phyloP scores from a whole-genome alignment of 2,888 invertebrate genomes.

The Emmelina monodactyla region DNA sequence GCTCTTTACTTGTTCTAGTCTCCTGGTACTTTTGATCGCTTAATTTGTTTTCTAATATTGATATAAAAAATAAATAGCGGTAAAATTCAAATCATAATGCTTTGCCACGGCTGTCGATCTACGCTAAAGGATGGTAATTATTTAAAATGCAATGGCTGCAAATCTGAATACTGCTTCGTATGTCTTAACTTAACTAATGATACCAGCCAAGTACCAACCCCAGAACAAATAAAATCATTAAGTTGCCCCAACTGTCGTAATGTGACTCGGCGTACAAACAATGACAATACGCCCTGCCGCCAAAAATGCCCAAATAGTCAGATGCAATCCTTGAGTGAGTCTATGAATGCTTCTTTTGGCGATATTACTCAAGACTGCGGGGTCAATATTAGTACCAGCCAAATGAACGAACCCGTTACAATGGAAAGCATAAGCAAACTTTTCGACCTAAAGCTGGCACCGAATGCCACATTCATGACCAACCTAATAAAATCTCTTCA shows the following conservation, averaged over 20 bases:
- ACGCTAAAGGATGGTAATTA: not conserved
- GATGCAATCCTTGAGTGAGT: not conserved
- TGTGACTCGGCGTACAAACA: not conserved
- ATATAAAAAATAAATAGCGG: too few species aligned
- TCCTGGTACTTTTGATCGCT: too few species aligned
- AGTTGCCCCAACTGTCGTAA: constrained; percentile 1
- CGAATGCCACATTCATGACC: not conserved
- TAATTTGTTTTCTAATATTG: too few species aligned
- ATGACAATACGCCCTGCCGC: not conserved
- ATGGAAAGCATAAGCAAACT: not conserved
- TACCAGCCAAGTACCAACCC: not conserved
- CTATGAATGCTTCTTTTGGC: not conserved
- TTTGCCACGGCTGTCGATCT: not conserved
- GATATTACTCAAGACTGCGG: not conserved
- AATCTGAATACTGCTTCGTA: not conserved
- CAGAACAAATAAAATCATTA: not conserved
- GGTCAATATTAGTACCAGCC: not conserved
- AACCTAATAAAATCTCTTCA: constrained; percentile 1
- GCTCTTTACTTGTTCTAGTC: too few species aligned
- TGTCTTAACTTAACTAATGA: constrained; percentile 1
- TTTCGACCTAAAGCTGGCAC: constrained; percentile 1
- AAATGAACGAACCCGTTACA: not conserved
- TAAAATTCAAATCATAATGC: not conserved
- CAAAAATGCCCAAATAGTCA: not conserved
- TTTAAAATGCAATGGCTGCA: constrained; percentile 2